Base-by-base conservation (phyloP, 2,797 vertebrate species). In the Gephyroberyx darwinii region DNA sequence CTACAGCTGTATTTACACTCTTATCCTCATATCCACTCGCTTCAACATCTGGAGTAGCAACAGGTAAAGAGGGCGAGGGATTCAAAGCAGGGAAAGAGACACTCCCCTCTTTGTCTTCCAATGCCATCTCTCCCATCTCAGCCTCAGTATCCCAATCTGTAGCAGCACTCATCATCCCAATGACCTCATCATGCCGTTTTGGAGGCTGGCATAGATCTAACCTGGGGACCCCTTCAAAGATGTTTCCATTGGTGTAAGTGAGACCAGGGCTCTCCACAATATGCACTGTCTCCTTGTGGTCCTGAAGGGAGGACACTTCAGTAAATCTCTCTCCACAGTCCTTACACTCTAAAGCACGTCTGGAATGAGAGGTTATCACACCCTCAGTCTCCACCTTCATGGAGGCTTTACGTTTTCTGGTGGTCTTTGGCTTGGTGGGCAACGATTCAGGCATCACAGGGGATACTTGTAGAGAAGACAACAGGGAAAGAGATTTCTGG, bases 71-170 rank as follows among this genome's bases (percentile, higher is more conserved):
- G 4, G 93, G 94, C 19, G 94, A 95, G 17, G 90, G 87, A 79
- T 91, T 93, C 58, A 95, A 88, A 75, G 91, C 87, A 74, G 94
- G 94, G 79, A 95, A 95, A 26, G 93, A 94, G 14, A 94, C 88
- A 41, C 68, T 85, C 48, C 71, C 84, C 47, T 91, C 92, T 52
- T 84, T 83, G 22, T 93, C 92, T 35, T 89, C 92, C 26, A 87
- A 79, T 4, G 86, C 68, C 60, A 84, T 81, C 70, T 93, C 93
- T 61, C 80, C 86, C 65, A 92, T 83, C 57, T 94, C 93, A 12
- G 86, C 86, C 43, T 94, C 94, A 64, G 88, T 89, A 56, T 95
- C 93, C 94, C 94, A 95, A 62, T 90, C 93, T 54, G 92, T 74
- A n/a, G 89, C 84, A 53, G 90, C 72, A 50, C 83, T 89, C 63